Conservation (phyloP, 2,797 vertebrate genomes). For the Platalea minor region DNA sequence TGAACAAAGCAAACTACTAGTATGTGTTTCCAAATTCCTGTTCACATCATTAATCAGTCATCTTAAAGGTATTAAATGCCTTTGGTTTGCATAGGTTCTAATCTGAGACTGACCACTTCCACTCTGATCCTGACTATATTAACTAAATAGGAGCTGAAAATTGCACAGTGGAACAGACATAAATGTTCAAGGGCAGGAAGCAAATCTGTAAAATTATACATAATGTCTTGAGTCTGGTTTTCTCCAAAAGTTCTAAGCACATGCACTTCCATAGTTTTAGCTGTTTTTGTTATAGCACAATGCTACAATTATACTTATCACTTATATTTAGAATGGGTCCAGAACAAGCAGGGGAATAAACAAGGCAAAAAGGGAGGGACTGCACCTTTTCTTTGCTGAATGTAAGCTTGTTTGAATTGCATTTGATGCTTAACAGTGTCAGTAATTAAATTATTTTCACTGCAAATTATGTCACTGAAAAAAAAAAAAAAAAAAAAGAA, state of each 20-base stretch:
- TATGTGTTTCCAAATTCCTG: background rate
- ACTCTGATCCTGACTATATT: background rate
- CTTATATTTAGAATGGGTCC: background rate
- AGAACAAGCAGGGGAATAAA: background rate
- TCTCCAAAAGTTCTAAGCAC: background rate
- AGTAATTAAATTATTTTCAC: background rate
- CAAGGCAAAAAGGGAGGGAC: background rate
- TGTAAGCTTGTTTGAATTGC: background rate
- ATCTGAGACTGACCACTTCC: background rate
- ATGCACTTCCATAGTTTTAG: background rate
- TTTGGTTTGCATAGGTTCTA: background rate
- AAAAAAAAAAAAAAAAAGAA: background rate
- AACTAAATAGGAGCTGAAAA: background rate
- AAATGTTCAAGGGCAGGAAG: background rate
- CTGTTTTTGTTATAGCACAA: background rate
- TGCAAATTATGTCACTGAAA: background rate
- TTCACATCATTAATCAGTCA: background rate
- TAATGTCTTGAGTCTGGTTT: background rate
- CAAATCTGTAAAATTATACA: background rate
- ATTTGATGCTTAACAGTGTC: background rate
- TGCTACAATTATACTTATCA: background rate
- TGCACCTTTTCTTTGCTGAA: background rate
- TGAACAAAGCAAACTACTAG: background rate
- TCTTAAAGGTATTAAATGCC: background rate
- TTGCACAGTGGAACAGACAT: background rate